Base-by-base conservation (phyloP, 2,888 invertebrate genomes). In the Plebejus melissa region DNA sequence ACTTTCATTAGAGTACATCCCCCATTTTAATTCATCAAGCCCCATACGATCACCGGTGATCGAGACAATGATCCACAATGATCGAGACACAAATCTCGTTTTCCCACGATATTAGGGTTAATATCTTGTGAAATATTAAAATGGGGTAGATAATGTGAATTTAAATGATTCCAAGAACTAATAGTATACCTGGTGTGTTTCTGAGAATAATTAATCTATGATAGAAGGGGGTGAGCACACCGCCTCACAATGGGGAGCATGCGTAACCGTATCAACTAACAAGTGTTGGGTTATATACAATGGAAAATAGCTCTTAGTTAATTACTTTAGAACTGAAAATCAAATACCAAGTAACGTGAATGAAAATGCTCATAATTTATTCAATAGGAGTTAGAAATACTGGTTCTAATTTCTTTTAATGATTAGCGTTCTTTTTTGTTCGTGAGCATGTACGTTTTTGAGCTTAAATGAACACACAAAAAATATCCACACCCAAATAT, bases 251-350 rank as follows among this genome's bases (percentile, higher is more conserved):
- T 83, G 83, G 86, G 87, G 88, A 88, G 84, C 85, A 87, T 87
- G 88, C 87, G 88, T 88, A 85, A 81, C 82, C 82, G 85, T 88
- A 87, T 90, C 88, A 83, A 81, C 83, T 90, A 82, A 83, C 84
- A 77, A 76, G 76, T 81, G 81, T 81, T 75, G 71, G 54, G 74
- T 46, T 75, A 36, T 11, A 46, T 72, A 46, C 36, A 74, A 60
- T 60, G 28, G 13, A 65, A 22, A 60, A 65, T 57, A 32, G 38
- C 41, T 65, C 74, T 65, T 65, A 65, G 16, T 4, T 5, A 4
- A 36, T 36, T 36, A n/a, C 2, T 9, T 7, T 74, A 74, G n/a
- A 57, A 57, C 57, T n/a, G 16, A 32, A 28, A 57, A 11, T 74
- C 57, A 32, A n/a, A 72, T 72, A 50, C n/a, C 32, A 9, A n/a